Evolutionary conservation across 1,140 invertebrate species (phyloP).

Genomic region (Mercenaria mercenaria): DNA sequence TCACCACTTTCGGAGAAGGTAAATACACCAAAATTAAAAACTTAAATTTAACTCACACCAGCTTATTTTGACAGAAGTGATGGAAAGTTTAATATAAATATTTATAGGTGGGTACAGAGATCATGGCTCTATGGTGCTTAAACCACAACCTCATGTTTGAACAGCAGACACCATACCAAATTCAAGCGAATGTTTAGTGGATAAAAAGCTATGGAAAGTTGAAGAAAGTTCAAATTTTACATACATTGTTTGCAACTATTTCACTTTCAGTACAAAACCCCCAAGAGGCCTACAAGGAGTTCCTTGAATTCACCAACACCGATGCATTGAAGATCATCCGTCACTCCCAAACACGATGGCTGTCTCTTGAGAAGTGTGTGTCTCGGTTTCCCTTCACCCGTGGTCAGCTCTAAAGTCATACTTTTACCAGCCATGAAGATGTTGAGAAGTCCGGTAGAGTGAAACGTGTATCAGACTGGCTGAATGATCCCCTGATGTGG

Average conservation of each 20-base stretch:
- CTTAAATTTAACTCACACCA: too few species aligned
- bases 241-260: too few species aligned
- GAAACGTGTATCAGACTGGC: slow-evolving; percentile 4
- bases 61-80: too few species aligned
- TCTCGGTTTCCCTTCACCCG: slow-evolving; percentile 49
- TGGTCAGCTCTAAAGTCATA: slow-evolving; percentile 50
- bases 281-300: slow-evolving; percentile 63
- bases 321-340: slow-evolving; percentile 67
- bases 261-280: slow-evolving; percentile 65
- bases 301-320: slow-evolving; percentile 66
- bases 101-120: too few species aligned
- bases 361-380: slow-evolving; percentile 56
- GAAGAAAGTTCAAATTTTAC: too few species aligned
- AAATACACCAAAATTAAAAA: neutral
- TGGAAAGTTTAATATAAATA: too few species aligned
- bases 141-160: too few species aligned
- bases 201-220: too few species aligned
- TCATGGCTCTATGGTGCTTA: too few species aligned
- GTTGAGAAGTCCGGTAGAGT: slow-evolving; percentile 63
- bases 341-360: slow-evolving; percentile 67
- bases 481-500: slow-evolving; percentile 5
- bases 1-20: slow-evolving; percentile 62
- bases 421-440: slow-evolving; percentile 65
- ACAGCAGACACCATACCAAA: too few species aligned
- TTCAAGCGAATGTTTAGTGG: too few species aligned